Percentiles rank a stretch among this genome's conserved stretches.
These are phyloP conservation scores for Redunca redunca DNA, from an alignment of 2,113 vertebrate genomes.

Conservation along the genomic window DNA sequence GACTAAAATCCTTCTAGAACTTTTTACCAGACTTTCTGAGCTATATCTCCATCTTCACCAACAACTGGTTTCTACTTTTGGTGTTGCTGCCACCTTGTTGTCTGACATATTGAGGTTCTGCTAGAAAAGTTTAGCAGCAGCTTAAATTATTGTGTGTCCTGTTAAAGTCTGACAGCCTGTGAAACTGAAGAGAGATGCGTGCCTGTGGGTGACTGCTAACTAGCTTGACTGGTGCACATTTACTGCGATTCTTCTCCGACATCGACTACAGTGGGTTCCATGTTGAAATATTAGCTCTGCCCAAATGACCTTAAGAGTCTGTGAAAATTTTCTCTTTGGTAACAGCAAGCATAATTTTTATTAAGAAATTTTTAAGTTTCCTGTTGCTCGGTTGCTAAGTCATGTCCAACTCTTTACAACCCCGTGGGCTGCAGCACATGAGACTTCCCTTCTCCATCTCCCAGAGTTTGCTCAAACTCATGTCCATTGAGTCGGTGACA, in stretches of 20 bases:
- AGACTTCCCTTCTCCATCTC: neutral
- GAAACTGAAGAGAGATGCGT: slow-evolving; percentile 53
- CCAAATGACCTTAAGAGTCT: slow-evolving; percentile 27
- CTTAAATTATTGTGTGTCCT: slow-evolving; percentile 69
- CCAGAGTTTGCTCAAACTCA: neutral
- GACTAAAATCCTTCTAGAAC: slow-evolving; percentile 57
- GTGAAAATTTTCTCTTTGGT: neutral
- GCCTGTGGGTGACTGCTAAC: slow-evolving; percentile 61
- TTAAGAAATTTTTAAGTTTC: slow-evolving; percentile 2
- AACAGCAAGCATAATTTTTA: neutral
- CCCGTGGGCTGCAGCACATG: neutral
- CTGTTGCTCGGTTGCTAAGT: neutral
- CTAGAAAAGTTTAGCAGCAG: slow-evolving; percentile 63
- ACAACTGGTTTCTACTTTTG: slow-evolving; percentile 33
- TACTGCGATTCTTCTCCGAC: slow-evolving; percentile 17
- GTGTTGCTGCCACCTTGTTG: slow-evolving; percentile 51
- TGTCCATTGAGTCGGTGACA: neutral
- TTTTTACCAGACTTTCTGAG: slow-evolving; percentile 41
- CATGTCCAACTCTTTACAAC: neutral
- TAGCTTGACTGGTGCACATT: slow-evolving; percentile 54
- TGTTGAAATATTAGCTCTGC: slow-evolving; percentile 54
- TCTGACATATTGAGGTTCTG: slow-evolving; percentile 53
- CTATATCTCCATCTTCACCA: slow-evolving; percentile 41
- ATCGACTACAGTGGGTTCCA: slow-evolving; percentile 12
- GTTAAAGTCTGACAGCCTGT: slow-evolving; percentile 69